A percentile compares a stretch with the other conserved stretches of the same genome.
Conservation (phyloP, 2,888 invertebrate genomes). For the Tipula helvola region DNA sequence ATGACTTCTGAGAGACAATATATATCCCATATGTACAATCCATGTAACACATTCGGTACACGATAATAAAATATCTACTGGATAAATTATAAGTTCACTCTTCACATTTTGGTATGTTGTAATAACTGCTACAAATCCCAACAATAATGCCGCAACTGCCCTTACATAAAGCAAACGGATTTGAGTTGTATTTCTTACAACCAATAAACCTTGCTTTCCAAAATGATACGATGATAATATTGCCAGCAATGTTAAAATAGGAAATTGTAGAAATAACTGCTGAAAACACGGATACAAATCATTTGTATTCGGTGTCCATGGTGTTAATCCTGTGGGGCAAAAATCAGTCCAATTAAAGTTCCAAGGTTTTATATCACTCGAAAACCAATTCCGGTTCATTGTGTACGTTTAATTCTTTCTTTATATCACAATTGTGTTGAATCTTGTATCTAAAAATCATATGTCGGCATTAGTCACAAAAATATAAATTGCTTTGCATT, state of each 20-base stretch:
- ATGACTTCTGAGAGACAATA: slow-evolving; percentile 49
- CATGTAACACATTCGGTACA: slow-evolving; percentile 64
- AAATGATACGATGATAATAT: slow-evolving; percentile 69
- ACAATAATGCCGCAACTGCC: slow-evolving; percentile 45
- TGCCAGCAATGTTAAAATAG: slow-evolving; percentile 59
- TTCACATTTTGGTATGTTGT: slow-evolving; percentile 52
- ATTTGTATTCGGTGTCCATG: slow-evolving; percentile 54
- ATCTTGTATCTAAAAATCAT: background rate
- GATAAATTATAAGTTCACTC: slow-evolving; percentile 39
- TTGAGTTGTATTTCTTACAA: slow-evolving; percentile 49
- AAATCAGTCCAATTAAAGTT: slow-evolving; percentile 63
- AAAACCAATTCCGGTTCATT: slow-evolving; percentile 11
- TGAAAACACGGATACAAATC: slow-evolving; percentile 81
- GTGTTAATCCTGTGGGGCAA: slow-evolving; percentile 56
- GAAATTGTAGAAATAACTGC: slow-evolving; percentile 65
- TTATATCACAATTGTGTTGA: background rate
- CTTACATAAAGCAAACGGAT: slow-evolving; percentile 51
- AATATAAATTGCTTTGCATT: background rate
- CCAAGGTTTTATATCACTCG: slow-evolving; percentile 21
- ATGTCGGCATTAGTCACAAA: background rate
- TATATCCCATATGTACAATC: slow-evolving; percentile 60
- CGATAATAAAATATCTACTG: slow-evolving; percentile 57
- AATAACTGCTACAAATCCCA: slow-evolving; percentile 55
- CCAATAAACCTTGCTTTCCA: slow-evolving; percentile 51
- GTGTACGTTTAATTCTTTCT: background rate